Evolutionary conservation across 2,888 invertebrate species (phyloP).

Genomic region (Tenthredo scrophulariae): DNA sequence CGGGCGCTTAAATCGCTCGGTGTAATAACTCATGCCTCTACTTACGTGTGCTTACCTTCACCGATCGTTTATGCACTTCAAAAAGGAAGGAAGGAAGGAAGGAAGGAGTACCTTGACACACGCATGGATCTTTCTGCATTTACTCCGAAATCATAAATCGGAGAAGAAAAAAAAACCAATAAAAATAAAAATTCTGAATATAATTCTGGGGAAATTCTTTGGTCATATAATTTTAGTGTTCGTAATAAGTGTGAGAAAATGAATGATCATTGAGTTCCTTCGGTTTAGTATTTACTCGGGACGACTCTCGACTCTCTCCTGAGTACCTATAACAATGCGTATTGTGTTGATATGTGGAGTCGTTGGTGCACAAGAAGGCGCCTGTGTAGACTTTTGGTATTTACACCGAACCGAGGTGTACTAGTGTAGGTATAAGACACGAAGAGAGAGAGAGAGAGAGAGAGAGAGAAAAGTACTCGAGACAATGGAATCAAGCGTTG

Average conservation of each 20-base stretch:
- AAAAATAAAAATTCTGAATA: too few relatives aligned
- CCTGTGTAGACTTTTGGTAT: conserved; percentile 9
- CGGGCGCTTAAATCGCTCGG: background rate
- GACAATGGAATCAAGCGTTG: conserved; percentile 46
- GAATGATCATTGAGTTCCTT: background rate
- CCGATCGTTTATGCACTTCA: background rate
- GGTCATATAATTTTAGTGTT: too few relatives aligned
- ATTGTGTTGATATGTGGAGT: conserved; percentile 22
- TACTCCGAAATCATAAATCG: background rate
- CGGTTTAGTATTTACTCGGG: conserved; percentile 2
- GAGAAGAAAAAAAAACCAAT: too few relatives aligned
- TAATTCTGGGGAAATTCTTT: too few relatives aligned
- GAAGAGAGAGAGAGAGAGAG: background rate
- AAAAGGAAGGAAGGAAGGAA: background rate
- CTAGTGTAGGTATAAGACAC: background rate
- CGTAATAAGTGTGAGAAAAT: background rate
- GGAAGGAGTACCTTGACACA: background rate
- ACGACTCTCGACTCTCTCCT: background rate
- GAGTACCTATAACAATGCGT: conserved; percentile 14
- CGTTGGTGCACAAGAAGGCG: background rate
- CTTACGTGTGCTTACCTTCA: background rate
- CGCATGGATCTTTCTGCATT: background rate
- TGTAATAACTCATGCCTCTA: conserved; percentile 26
- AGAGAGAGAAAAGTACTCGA: conserved; percentile 7
- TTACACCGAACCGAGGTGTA: background rate